Evolutionary conservation across 2,797 vertebrate genomes (phyloP).

Genomic region (Anas bernieri): DNA sequence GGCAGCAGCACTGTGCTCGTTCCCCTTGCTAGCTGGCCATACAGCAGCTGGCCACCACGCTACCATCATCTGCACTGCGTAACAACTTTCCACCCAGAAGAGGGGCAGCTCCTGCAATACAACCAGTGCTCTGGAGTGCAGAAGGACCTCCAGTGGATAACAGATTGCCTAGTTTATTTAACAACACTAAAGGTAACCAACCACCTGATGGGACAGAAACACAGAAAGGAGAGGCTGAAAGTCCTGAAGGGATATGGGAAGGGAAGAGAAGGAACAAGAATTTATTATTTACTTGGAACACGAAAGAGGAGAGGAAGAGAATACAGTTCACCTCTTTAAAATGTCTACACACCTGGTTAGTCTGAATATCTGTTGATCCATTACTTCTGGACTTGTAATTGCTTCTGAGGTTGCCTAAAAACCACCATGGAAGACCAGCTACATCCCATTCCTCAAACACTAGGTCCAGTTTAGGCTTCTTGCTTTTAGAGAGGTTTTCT

Average conservation of each 20-base stretch:
- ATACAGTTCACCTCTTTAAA: not conserved
- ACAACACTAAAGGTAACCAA: not conserved
- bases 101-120: not conserved
- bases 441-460: conserved; percentile 95
- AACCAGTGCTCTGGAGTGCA: not conserved
- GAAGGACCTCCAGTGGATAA: not conserved
- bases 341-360: conserved; percentile 89
- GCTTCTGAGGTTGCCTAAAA: conserved; percentile 94
- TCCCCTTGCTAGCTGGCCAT: not conserved
- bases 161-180: not conserved
- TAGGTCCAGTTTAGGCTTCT: conserved; percentile 90
- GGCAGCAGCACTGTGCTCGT: not conserved
- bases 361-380: conserved; percentile 97
- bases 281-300: not conserved
- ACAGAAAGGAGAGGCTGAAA: not conserved
- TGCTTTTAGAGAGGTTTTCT: conserved; percentile 86
- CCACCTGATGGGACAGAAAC: not conserved
- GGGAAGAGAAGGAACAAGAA: not conserved
- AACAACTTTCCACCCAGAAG: not conserved
- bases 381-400: conserved; percentile 92
- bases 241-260: not conserved
- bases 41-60: not conserved
- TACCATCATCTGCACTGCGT: not conserved
- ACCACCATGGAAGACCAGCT: conserved; percentile 98
- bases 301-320: not conserved